A percentile compares a stretch with the other conserved stretches of the same genome.
Evolutionary conservation across 2,797 vertebrate genomes (phyloP).

Genomic region (Sylvia borin): DNA sequence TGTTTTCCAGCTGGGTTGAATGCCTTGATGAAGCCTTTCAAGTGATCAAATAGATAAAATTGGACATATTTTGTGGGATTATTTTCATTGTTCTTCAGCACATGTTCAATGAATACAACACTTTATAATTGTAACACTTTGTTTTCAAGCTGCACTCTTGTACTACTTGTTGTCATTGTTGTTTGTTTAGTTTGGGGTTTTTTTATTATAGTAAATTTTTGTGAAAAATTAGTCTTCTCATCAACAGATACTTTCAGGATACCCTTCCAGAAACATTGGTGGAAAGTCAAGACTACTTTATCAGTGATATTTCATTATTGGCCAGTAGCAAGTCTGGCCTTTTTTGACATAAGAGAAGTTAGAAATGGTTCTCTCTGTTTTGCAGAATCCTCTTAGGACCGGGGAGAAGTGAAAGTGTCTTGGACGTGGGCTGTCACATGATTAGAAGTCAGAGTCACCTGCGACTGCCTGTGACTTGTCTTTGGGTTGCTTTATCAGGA

Average conservation of each 20-base stretch:
- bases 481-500: not conserved
- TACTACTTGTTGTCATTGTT: constrained; percentile 8
- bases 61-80: constrained; percentile 64
- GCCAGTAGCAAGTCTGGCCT: not conserved
- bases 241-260: not conserved
- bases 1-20: constrained; percentile 57
- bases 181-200: not conserved
- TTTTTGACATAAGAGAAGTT: not conserved
- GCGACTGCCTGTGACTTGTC: not conserved
- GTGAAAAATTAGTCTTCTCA: not conserved
- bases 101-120: constrained; percentile 66
- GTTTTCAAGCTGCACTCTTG: constrained; percentile 39
- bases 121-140: constrained; percentile 45
- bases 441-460: not conserved
- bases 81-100: constrained; percentile 72
- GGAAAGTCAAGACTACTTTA: not conserved
- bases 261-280: not conserved
- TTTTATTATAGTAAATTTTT: not conserved
- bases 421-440: not conserved
- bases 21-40: constrained; percentile 73
- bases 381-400: not conserved
- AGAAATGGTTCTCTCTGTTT: not conserved
- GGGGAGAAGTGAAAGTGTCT: not conserved
- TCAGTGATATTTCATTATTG: not conserved
- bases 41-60: constrained; percentile 69